These are phyloP conservation scores for Aldrovandia affinis DNA, from an alignment of 2,797 vertebrate species.

Conservation along the genomic window DNA sequence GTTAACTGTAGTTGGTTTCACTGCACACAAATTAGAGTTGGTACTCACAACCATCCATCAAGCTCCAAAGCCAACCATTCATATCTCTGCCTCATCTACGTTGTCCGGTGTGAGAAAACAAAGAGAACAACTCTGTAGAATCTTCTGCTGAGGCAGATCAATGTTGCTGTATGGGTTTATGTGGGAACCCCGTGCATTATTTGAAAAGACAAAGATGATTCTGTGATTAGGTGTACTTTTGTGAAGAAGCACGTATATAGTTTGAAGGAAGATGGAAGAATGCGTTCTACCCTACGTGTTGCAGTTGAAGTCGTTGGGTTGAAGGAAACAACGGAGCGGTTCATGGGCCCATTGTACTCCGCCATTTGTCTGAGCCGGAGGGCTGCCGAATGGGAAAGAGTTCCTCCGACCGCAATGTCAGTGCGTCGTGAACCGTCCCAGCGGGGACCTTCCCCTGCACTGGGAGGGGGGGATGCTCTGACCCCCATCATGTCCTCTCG, in stretches of 20 bases:
- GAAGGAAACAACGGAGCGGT: not conserved
- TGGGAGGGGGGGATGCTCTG: slow-evolving; percentile 24
- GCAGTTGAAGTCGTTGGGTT: not conserved
- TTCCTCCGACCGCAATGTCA: slow-evolving; percentile 44
- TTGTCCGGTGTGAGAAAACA: not conserved
- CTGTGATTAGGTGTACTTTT: too few species aligned
- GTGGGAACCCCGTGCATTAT: not conserved
- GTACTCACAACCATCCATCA: not conserved
- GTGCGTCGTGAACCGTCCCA: slow-evolving; percentile 32
- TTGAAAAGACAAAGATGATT: too few species aligned
- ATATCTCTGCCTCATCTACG: not conserved
- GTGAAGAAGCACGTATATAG: not conserved
- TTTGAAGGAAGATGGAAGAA: not conserved
- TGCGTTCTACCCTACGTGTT: not conserved
- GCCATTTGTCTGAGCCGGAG: slow-evolving; percentile 55
- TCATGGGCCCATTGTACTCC: slow-evolving; percentile 48
- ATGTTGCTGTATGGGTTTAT: not conserved
- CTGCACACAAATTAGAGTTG: not conserved
- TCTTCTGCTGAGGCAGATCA: not conserved
- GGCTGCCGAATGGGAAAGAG: slow-evolving; percentile 49
- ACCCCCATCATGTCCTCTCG: slow-evolving; percentile 36
- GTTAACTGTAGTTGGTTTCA: too few species aligned
- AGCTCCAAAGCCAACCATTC: not conserved
- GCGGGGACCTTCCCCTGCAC: slow-evolving; percentile 32
- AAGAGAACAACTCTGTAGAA: not conserved